Conservation (phyloP, 2,888 invertebrate genomes). For the Yponomeuta evonymella region DNA sequence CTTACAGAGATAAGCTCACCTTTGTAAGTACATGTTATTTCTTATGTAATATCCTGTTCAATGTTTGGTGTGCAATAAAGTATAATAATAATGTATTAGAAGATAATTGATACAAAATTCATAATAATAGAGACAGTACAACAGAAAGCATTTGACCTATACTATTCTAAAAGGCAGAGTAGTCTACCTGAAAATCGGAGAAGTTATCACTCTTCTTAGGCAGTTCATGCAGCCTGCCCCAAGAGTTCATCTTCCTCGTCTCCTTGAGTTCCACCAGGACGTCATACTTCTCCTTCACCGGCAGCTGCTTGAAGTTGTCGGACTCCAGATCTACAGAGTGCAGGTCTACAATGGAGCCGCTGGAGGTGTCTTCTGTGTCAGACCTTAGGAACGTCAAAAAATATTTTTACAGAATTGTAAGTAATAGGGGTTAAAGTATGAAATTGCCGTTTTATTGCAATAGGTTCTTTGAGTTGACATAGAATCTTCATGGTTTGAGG, state of each 20-base stretch:
- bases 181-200: constrained; percentile 73
- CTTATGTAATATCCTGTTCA: too few relatives aligned
- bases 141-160: too few relatives aligned
- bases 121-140: too few relatives aligned
- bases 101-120: too few relatives aligned
- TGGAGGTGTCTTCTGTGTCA: constrained; percentile 52
- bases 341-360: constrained; percentile 75
- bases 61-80: too few relatives aligned
- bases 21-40: too few relatives aligned
- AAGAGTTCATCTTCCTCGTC: constrained; percentile 91
- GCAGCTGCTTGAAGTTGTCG: constrained; percentile 85
- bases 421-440: too few relatives aligned
- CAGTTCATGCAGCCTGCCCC: constrained; percentile 89
- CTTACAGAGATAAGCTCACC: too few relatives aligned
- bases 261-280: constrained; percentile 93
- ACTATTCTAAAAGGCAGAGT: not conserved
- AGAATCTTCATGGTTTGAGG: too few relatives aligned
- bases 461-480: too few relatives aligned
- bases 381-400: constrained; percentile 39
- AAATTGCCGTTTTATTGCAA: too few relatives aligned
- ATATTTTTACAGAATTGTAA: not conserved
- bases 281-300: constrained; percentile 94
- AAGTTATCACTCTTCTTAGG: constrained; percentile 85
- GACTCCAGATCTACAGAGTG: constrained; percentile 89
- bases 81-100: too few relatives aligned